These are phyloP conservation scores for Phania funesta DNA, from an alignment of 2,888 invertebrate species.

Conservation along the genomic window DNA sequence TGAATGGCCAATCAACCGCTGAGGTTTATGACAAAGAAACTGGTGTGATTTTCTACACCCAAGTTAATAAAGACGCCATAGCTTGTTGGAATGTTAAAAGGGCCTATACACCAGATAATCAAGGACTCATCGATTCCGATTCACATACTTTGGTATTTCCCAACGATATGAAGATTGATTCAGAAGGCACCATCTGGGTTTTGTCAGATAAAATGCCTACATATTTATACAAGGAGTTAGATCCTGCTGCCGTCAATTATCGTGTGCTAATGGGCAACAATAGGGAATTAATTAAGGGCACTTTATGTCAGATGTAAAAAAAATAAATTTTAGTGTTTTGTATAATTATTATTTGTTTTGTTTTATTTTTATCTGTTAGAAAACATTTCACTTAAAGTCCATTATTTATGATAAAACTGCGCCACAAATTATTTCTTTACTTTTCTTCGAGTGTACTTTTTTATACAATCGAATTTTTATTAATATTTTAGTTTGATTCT, in stretches of 20 bases:
- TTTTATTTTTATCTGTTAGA: background rate
- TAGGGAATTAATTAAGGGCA: conserved; percentile 78
- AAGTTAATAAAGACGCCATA: conserved; percentile 88
- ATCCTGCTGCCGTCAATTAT: conserved; percentile 86
- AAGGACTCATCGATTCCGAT: conserved; percentile 86
- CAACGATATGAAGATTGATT: conserved; percentile 88
- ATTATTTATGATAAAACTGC: too few relatives aligned
- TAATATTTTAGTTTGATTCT: too few relatives aligned
- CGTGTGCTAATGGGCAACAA: conserved; percentile 79
- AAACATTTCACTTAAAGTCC: too few relatives aligned
- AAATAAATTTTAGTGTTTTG: background rate
- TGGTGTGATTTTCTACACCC: conserved; percentile 88
- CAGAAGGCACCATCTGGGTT: conserved; percentile 86
- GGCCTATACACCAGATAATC: conserved; percentile 84
- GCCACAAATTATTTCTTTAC: too few relatives aligned
- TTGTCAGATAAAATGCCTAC: conserved; percentile 89
- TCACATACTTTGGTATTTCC: conserved; percentile 87
- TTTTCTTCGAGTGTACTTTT: too few relatives aligned
- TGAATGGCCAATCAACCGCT: conserved; percentile 87
- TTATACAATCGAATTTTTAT: too few relatives aligned
- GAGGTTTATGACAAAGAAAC: conserved; percentile 86
- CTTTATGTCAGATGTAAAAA: conserved; percentile 75
- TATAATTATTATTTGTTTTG: background rate
- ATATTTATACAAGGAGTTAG: conserved; percentile 85
- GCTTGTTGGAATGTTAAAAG: conserved; percentile 89